These are phyloP conservation scores for Cyphomyrus discorhynchus DNA, from an alignment of 2,113 vertebrate genomes.

Conservation along the genomic window DNA sequence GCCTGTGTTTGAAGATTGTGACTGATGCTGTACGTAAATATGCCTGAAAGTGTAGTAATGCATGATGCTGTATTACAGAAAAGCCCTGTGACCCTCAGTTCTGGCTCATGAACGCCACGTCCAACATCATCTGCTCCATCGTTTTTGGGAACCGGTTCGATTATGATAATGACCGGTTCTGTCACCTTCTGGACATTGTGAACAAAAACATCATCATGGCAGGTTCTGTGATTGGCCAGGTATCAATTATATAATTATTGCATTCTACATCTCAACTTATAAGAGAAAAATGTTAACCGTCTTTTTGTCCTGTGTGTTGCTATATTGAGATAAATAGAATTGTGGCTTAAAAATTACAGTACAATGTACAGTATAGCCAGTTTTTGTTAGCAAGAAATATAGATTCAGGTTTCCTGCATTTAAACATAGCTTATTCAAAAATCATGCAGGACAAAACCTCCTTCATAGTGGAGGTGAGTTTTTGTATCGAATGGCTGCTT, in stretches of 20 bases:
- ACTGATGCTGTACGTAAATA: neutral
- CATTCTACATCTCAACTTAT: neutral
- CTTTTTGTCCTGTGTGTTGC: neutral
- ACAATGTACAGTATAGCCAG: neutral
- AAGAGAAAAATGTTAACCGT: neutral
- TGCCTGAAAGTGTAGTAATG: neutral
- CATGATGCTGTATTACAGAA: conserved; percentile 21
- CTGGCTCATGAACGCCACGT: conserved; percentile 31
- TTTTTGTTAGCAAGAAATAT: neutral
- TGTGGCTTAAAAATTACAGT: neutral
- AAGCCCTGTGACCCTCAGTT: conserved; percentile 28
- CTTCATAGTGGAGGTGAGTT: neutral
- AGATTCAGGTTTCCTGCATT: neutral
- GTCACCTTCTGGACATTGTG: conserved; percentile 34
- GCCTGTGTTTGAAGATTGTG: neutral
- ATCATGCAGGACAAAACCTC: neutral
- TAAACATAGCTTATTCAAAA: neutral
- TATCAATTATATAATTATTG: conserved; percentile 11
- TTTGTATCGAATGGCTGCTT: neutral
- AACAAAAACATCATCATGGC: conserved; percentile 11
- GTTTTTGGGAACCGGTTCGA: conserved; percentile 44
- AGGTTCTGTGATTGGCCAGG: conserved; percentile 23
- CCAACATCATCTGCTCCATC: conserved; percentile 49
- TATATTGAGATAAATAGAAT: neutral
- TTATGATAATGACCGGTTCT: conserved; percentile 36